phyloP scores from a whole-genome alignment of 2,113 vertebrate genomes.

The Petrocephalus microphthalmus region DNA sequence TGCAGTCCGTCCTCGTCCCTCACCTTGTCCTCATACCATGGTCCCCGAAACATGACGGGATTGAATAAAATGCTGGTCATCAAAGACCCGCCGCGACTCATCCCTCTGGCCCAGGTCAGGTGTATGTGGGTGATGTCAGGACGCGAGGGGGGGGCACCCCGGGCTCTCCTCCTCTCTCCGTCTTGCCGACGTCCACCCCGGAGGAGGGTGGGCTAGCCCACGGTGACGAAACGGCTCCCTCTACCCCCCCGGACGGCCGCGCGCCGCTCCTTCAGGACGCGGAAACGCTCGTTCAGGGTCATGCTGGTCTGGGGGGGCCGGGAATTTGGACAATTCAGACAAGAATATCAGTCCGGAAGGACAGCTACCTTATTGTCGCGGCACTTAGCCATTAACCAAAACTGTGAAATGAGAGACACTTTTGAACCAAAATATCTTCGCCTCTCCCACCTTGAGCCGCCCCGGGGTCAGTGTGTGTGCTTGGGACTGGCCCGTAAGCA shows the following conservation, averaged over 20 bases:
- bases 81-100: not conserved
- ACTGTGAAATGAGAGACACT: not conserved
- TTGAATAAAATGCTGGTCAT: not conserved
- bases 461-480: not conserved
- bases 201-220: constrained; percentile 53
- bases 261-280: constrained; percentile 84
- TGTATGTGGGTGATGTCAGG: not conserved
- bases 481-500: not conserved
- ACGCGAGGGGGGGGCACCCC: not conserved
- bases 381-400: not conserved
- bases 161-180: not conserved
- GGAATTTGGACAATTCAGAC: not conserved
- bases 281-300: constrained; percentile 89
- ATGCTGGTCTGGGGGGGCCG: constrained; percentile 74
- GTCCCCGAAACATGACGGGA: not conserved
- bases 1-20: not conserved
- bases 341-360: not conserved
- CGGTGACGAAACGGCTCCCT: constrained; percentile 86
- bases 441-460: not conserved
- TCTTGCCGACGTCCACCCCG: too few species aligned
- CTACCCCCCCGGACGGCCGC: constrained; percentile 58
- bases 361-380: not conserved
- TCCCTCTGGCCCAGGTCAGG: not conserved
- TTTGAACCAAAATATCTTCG: not conserved
- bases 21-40: not conserved